Evolutionary conservation across 2,113 vertebrate genomes (phyloP).

Genomic region (Myotis brandtii): DNA sequence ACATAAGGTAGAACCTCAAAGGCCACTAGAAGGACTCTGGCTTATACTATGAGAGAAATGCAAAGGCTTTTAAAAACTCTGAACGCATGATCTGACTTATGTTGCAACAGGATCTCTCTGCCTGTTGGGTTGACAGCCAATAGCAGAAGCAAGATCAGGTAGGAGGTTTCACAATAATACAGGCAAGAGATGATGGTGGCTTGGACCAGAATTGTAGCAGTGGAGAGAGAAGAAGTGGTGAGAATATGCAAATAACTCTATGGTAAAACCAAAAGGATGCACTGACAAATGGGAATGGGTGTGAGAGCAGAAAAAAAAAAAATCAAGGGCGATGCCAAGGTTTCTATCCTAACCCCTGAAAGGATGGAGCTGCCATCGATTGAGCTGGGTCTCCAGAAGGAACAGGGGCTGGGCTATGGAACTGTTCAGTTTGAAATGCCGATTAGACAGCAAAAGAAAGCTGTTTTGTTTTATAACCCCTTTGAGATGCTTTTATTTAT

Average conservation of each 20-base stretch:
- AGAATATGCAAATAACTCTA: neutral
- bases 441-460: neutral
- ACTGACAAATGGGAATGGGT: no score
- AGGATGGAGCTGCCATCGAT: neutral
- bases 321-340: neutral
- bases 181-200: neutral
- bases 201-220: neutral
- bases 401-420: neutral
- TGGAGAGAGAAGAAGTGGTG: neutral
- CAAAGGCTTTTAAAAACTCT: neutral
- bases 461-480: neutral
- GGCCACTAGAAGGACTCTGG: neutral
- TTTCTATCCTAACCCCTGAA: neutral
- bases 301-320: neutral
- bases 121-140: neutral
- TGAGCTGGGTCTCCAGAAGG: neutral
- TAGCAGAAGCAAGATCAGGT: neutral
- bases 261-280: neutral
- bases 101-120: neutral
- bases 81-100: neutral
- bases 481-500: neutral
- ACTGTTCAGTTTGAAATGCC: slow-evolving; percentile 12
- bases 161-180: neutral
- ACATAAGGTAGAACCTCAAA: neutral
- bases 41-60: neutral